Base-by-base conservation (phyloP, 2,888 invertebrate species). In the Eudemis profundana region DNA sequence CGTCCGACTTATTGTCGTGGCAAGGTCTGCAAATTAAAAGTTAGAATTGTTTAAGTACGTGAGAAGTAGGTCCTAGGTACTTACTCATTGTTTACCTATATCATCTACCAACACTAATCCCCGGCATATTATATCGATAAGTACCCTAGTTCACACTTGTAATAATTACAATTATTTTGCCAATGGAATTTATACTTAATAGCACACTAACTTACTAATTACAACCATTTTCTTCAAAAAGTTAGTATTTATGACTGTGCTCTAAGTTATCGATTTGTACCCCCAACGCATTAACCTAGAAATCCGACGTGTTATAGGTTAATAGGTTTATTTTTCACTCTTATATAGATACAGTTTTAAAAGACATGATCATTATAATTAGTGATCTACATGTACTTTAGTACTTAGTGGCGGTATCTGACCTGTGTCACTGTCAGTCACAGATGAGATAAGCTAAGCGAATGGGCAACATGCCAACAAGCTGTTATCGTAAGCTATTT, bases 401-500 rank as follows among this genome's bases (percentile, higher is more conserved):
- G 33, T 17, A 29, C 15, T 46, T 36, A 42, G 27, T 21, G 12
- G 29, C 33, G 12, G 5, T 51, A 44, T 53, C 42, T 15, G 50
- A 14, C 61, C 21, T 10, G 15, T 40, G 60, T 40, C 40, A 27
- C 47, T 15, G 59, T 44, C 46, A 0, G 15, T 50, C 33, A n/a
- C 29, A 40, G 8, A 38, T 23, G 33, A 51, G 61, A 61, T 61
- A 61, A 44, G 21, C 19, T 19, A 19, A 15, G 60, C 50, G 17
- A 29, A n/a, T 33, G 23, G 44, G 51, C 51, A 44, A 33, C 51
- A 23, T 33, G 61, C 61, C 61, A 61, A 53, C 51, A 27, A 27
- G 38, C 44, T 44, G 29, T 10, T 51, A 61, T 61, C 61, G 12
- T 33, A 29, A 51, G 8, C 33, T 36, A 33, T 46, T 33, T 51